These are phyloP conservation scores for Odocoileus hemionus DNA, from an alignment of 2,113 vertebrate genomes.

Conservation along the genomic window DNA sequence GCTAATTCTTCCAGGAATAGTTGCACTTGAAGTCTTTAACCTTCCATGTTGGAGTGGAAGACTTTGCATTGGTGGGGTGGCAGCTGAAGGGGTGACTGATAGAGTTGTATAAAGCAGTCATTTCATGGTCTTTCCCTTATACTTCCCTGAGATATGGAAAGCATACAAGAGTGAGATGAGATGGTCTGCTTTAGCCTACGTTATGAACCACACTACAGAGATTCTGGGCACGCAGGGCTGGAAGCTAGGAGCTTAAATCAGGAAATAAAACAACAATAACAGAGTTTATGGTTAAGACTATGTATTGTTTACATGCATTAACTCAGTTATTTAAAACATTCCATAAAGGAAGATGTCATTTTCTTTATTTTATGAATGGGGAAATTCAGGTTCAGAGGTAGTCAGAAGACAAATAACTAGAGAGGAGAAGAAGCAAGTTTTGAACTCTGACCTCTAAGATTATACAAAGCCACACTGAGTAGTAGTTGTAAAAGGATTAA, in stretches of 20 bases:
- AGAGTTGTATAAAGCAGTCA: not conserved
- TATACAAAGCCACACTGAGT: not conserved
- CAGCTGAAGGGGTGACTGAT: not conserved
- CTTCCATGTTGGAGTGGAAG: not conserved
- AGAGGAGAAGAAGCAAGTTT: not conserved
- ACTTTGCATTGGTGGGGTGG: not conserved
- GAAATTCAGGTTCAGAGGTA: not conserved
- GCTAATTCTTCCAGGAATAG: not conserved
- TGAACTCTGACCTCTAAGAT: not conserved
- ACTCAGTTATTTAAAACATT: not conserved
- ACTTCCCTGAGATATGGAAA: not conserved
- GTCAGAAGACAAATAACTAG: not conserved
- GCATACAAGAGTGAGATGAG: not conserved
- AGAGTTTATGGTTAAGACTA: not conserved
- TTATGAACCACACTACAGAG: not conserved
- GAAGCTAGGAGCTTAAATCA: not conserved
- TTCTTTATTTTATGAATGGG: not conserved
- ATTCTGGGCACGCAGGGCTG: not conserved
- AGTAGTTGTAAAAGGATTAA: not conserved
- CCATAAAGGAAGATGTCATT: not conserved
- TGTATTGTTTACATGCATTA: not conserved
- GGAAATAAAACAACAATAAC: not conserved
- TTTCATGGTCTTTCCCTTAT: not conserved
- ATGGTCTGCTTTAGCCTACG: not conserved
- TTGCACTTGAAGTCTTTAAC: not conserved